These are phyloP conservation scores for Benthochromis sp. DNA, from an alignment of 2,113 vertebrate species.

Conservation along the genomic window DNA sequence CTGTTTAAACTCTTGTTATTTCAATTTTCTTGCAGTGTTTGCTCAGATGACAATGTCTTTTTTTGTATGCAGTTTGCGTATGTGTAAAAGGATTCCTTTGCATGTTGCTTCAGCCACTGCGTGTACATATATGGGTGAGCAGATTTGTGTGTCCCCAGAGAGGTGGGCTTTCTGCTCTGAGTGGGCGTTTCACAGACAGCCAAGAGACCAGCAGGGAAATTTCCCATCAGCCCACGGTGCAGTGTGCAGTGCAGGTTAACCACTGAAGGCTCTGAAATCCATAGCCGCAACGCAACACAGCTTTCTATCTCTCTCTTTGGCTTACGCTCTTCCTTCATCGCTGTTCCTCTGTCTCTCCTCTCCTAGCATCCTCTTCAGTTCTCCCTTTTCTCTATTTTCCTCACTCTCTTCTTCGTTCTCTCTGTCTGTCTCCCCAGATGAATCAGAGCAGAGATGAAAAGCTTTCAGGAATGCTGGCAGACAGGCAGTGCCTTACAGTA, in stretches of 20 bases:
- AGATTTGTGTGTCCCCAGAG: constrained; percentile 26
- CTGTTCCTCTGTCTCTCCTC: not conserved
- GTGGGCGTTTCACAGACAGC: constrained; percentile 54
- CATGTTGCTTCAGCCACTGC: not conserved
- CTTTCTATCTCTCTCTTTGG: not conserved
- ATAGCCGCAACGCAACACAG: constrained; percentile 15
- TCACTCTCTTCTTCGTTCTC: constrained; percentile 2
- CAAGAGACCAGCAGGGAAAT: constrained; percentile 47
- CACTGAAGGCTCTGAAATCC: constrained; percentile 55
- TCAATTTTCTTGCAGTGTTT: not conserved
- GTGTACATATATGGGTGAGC: not conserved
- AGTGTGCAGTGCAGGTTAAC: constrained; percentile 54
- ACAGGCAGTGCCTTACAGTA: constrained; percentile 70
- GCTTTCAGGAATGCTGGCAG: constrained; percentile 72
- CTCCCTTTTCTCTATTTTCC: not conserved
- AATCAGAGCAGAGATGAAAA: constrained; percentile 66
- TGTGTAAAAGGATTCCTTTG: not conserved
- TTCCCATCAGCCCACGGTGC: constrained; percentile 52
- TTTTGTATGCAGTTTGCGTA: not conserved
- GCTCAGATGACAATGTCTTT: not conserved
- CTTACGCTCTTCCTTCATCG: not conserved
- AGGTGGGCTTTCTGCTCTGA: constrained; percentile 41
- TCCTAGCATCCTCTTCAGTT: not conserved
- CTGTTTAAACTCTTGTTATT: not conserved
- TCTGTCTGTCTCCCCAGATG: constrained; percentile 57